Base-by-base conservation (phyloP, 2,797 vertebrate species). In the Lagocephalus sceleratus region DNA sequence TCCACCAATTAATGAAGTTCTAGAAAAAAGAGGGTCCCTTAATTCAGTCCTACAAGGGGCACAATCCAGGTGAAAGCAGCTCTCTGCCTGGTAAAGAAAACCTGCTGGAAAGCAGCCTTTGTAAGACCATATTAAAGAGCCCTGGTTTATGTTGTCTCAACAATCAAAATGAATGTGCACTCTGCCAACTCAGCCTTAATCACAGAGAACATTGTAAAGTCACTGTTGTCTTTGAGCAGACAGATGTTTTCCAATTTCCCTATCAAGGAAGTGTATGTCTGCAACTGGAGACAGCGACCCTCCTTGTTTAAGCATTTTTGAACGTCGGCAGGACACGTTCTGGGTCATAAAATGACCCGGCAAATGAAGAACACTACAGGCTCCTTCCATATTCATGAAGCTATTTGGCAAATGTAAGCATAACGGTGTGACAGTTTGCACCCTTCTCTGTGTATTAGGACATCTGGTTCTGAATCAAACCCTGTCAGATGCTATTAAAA, bases 351-450 rank as follows among this genome's bases (percentile, higher is more conserved):
- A 69, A 62, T 54, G 49, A 63, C 7, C 2, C 16, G 69, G 49
- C 25, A 70, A 73, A 68, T 79, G 46, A 70, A 63, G 57, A 40
- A 15, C 22, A 54, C 46, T 8, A 43, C 55, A 3, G 54, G 51
- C 41, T 49, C 19, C 26, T 51, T 82, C 40, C 65, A 80, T 73
- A 76, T 76, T 77, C 63, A 84, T 85, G 56, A 69, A 68, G 54
- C 21, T 51, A 65, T 51, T 3, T 42, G 43, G 25, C 53, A 60
- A 67, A 73, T 70, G 55, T 63, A 66, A 73, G 60, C 49, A 59
- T 69, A 78, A 60, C 41, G 41, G 57, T 60, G 41, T 39, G 44
- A 26, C 10, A 5, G 15, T 57, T 64, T 63, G 29, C n/a, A 32
- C 57, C 29, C 26, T 44, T 45, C 11, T 6, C 11, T 59, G 12